A percentile compares a stretch with the other conserved stretches of the same genome.
These are phyloP conservation scores for Coelopa frigida DNA, from an alignment of 1,140 invertebrate genomes.

Conservation along the genomic window DNA sequence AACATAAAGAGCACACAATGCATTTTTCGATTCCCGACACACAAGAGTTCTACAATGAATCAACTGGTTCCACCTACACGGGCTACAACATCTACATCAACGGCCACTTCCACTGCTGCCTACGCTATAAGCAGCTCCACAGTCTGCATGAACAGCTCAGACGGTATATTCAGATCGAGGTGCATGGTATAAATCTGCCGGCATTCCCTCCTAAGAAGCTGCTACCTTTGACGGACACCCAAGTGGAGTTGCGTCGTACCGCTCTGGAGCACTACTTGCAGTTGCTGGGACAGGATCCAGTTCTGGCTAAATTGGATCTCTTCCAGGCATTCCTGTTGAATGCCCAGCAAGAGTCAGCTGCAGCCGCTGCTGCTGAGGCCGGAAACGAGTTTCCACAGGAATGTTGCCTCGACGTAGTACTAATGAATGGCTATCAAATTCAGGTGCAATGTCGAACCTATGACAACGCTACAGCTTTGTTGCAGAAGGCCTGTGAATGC, in stretches of 20 bases:
- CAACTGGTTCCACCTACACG: conserved; percentile 64
- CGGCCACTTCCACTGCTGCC: conserved; percentile 88
- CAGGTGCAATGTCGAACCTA: conserved; percentile 71
- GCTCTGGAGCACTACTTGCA: conserved; percentile 91
- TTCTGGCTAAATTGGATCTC: conserved; percentile 68
- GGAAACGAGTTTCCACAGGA: no score
- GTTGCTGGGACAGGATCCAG: conserved; percentile 79
- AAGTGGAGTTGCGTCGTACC: conserved; percentile 81
- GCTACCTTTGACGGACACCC: conserved; percentile 69
- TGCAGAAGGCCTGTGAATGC: conserved; percentile 70
- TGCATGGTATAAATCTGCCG: conserved; percentile 51
- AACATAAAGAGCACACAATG: no score
- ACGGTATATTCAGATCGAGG: conserved; percentile 56
- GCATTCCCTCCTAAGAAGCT: conserved; percentile 91
- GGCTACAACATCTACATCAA: conserved; percentile 94
- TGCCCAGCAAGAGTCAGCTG: conserved; percentile 80
- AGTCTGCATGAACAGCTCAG: conserved; percentile 85
- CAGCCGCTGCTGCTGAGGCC: conserved; percentile 64
- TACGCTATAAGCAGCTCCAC: conserved; percentile 86
- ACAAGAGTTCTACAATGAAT: conserved; percentile 63
- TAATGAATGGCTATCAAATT: conserved; percentile 80
- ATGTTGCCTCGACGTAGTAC: conserved; percentile 9
- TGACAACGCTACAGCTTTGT: conserved; percentile 72
- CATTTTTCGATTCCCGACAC: conserved; percentile 87
- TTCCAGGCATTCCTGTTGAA: conserved; percentile 82